Evolutionary conservation across 2,797 vertebrate species (phyloP).

Genomic region (Thaleichthys pacificus): DNA sequence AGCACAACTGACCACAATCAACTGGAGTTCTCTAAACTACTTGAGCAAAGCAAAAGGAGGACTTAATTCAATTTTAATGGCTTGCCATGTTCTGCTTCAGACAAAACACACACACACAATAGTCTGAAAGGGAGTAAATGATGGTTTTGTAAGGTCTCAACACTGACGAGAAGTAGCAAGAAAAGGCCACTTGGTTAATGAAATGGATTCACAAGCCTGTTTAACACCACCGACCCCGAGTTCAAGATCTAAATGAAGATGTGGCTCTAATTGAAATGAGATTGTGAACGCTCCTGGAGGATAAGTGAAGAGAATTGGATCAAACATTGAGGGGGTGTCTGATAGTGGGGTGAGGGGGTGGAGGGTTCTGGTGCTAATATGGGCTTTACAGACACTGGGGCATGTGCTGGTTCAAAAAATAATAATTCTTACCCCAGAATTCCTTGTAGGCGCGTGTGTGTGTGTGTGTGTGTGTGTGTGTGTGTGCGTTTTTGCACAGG

Average conservation of each 20-base stretch:
- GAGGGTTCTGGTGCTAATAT: constrained; percentile 13
- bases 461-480: not conserved
- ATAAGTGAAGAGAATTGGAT: constrained; percentile 24
- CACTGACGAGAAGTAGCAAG: constrained; percentile 15
- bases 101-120: constrained; percentile 23
- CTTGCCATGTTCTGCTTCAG: constrained; percentile 33
- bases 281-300: constrained; percentile 25
- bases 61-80: constrained; percentile 44
- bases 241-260: constrained; percentile 44
- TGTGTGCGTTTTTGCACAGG: not conserved
- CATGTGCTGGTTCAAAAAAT: constrained; percentile 22
- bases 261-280: constrained; percentile 43
- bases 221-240: constrained; percentile 21
- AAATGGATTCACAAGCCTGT: constrained; percentile 30
- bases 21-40: constrained; percentile 27
- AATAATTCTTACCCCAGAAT: constrained; percentile 21
- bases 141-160: constrained; percentile 26
- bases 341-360: constrained; percentile 22
- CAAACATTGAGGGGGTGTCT: not conserved
- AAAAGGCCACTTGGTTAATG: constrained; percentile 38
- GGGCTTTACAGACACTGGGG: constrained; percentile 20
- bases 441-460: not conserved
- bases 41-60: constrained; percentile 15
- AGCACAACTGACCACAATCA: constrained; percentile 31
- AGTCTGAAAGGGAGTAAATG: constrained; percentile 30